Percentiles rank a stretch among this genome's conserved stretches.
Evolutionary conservation across 1,140 invertebrate genomes (phyloP).

Genomic region (Aphelinus atriplicis): DNA sequence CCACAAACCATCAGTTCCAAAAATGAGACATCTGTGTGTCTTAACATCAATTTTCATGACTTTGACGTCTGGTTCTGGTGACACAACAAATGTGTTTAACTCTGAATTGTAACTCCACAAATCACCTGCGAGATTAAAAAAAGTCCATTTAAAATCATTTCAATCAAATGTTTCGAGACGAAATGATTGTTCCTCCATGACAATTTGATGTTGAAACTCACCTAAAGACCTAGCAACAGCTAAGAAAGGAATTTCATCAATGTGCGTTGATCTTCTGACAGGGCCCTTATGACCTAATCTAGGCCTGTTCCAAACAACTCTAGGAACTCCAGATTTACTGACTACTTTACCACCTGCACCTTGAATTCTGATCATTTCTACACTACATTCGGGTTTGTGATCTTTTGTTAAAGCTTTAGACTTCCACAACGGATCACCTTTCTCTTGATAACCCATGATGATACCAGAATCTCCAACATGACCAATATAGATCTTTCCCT

Average conservation of each 20-base stretch:
- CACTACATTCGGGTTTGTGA: constrained; percentile 93
- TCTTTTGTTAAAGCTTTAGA: constrained; percentile 86
- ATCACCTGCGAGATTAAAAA: constrained; percentile 73
- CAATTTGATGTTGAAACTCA: constrained; percentile 49
- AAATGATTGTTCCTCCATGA: too few relatives aligned
- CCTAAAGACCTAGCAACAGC: constrained; percentile 94
- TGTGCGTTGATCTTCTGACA: constrained; percentile 82
- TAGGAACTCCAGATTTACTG: constrained; percentile 90
- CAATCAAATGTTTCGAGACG: neutral
- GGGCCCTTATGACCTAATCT: constrained; percentile 82
- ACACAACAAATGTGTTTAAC: constrained; percentile 91
- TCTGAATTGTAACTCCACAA: constrained; percentile 96
- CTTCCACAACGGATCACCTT: constrained; percentile 77
- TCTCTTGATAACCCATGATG: constrained; percentile 84
- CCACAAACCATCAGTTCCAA: constrained; percentile 96
- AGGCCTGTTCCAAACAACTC: constrained; percentile 97
- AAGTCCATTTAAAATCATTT: neutral
- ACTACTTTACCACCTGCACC: constrained; percentile 88
- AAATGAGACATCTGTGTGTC: constrained; percentile 86
- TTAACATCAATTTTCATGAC: constrained; percentile 86
- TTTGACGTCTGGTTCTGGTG: constrained; percentile 95
- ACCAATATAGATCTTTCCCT: constrained; percentile 95
- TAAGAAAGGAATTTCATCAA: constrained; percentile 96
- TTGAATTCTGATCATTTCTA: constrained; percentile 87
- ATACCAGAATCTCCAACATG: constrained; percentile 98